Conservation (phyloP, 1,140 invertebrate genomes). For the Hylaeus volcanicus region DNA sequence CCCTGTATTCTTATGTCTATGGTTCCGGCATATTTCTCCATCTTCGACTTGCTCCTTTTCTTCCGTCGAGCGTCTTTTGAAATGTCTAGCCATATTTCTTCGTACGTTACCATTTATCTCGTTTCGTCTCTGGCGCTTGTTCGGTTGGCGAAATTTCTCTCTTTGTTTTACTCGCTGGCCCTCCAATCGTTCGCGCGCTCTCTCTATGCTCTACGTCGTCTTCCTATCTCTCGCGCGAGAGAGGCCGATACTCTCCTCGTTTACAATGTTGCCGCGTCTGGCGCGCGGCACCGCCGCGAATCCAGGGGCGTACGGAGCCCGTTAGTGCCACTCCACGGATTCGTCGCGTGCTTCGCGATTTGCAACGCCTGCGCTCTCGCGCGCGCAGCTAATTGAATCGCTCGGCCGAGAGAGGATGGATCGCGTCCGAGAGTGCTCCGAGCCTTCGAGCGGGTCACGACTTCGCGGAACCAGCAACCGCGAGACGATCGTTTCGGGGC, state of each 20-base stretch:
- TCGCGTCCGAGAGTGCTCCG: neutral
- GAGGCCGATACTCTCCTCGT: constrained; percentile 42
- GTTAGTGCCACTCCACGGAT: constrained; percentile 52
- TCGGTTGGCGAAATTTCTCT: constrained; percentile 15
- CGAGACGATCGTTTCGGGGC: neutral
- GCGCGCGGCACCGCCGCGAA: constrained; percentile 47
- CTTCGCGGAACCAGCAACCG: neutral
- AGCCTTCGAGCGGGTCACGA: neutral
- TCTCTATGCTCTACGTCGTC: constrained; percentile 7
- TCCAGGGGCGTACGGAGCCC: constrained; percentile 55
- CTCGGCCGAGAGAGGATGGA: constrained; percentile 22
- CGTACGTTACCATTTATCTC: constrained; percentile 51
- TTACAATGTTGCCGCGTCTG: constrained; percentile 74
- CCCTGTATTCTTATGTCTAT: too few relatives aligned
- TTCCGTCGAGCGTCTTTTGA: constrained; percentile 33
- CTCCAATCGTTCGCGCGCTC: constrained; percentile 15
- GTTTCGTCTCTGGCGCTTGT: constrained; percentile 10
- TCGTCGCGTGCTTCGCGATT: constrained; percentile 52
- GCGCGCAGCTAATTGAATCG: constrained; percentile 60
- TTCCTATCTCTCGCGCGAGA: constrained; percentile 50
- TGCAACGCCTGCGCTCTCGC: constrained; percentile 46
- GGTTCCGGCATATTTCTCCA: neutral
- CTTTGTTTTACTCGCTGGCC: constrained; percentile 12
- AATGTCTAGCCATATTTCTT: constrained; percentile 56
- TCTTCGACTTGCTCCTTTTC: constrained; percentile 17